These are phyloP conservation scores for Danionella cerebrum DNA, from an alignment of 2,113 vertebrate genomes.

Conservation along the genomic window DNA sequence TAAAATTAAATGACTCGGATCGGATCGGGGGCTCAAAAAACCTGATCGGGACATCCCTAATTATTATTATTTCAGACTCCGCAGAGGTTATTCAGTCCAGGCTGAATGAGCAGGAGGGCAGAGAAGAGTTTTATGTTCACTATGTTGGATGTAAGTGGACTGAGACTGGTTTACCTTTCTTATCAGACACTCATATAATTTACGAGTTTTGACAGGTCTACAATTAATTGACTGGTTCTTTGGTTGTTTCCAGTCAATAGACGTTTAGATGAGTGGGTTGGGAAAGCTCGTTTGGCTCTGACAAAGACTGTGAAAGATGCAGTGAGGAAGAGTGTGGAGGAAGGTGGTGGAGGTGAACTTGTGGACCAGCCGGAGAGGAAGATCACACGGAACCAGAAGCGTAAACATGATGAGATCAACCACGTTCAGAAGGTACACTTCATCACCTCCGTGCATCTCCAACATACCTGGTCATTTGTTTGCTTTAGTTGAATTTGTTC, in stretches of 20 bases:
- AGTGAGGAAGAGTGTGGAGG: slow-evolving; percentile 80
- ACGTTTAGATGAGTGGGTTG: slow-evolving; percentile 88
- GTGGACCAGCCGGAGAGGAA: slow-evolving; percentile 86
- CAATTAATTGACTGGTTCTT: not conserved
- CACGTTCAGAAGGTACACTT: slow-evolving; percentile 84
- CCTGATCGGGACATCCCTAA: too few species aligned
- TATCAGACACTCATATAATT: not conserved
- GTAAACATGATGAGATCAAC: slow-evolving; percentile 94
- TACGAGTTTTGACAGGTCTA: not conserved
- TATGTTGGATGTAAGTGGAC: slow-evolving; percentile 85
- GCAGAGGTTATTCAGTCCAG: slow-evolving; percentile 91
- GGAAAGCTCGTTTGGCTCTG: slow-evolving; percentile 79
- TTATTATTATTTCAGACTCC: slow-evolving; percentile 64
- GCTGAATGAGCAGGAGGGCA: slow-evolving; percentile 84
- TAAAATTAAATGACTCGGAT: too few species aligned
- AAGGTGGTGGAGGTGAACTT: slow-evolving; percentile 72
- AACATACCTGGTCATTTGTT: too few species aligned
- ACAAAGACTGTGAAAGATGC: slow-evolving; percentile 90
- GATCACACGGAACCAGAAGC: slow-evolving; percentile 91
- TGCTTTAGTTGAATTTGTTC: too few species aligned
- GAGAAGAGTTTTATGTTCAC: slow-evolving; percentile 92
- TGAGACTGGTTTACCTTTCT: not conserved
- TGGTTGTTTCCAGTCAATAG: slow-evolving; percentile 71
- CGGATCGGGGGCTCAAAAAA: too few species aligned
- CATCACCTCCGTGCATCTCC: not conserved